Conservation (phyloP, 2,888 invertebrate species). For the Eutolmus rufibarbis region DNA sequence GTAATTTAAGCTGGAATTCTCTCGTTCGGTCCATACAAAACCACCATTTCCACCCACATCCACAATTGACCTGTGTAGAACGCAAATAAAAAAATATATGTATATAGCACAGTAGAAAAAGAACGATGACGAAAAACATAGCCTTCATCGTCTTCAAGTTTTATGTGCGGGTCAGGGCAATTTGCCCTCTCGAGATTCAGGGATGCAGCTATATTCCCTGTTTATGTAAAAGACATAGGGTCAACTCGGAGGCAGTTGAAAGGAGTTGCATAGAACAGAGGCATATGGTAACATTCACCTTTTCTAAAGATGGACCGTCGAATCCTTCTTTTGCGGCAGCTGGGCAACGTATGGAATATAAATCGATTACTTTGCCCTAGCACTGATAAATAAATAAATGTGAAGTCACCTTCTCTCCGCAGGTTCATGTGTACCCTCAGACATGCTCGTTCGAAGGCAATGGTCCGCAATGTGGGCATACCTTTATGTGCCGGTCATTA, state of each 20-base stretch:
- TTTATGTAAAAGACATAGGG: neutral
- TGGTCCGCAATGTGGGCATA: neutral
- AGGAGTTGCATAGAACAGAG: neutral
- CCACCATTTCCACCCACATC: neutral
- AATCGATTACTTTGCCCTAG: conserved; percentile 16
- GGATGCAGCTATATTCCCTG: neutral
- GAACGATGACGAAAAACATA: neutral
- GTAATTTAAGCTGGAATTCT: neutral
- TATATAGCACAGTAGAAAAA: neutral
- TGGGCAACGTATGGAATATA: neutral
- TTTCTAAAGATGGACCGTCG: neutral
- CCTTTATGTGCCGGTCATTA: conserved; percentile 1
- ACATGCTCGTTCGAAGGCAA: neutral
- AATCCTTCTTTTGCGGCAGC: neutral
- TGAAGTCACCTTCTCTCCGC: neutral
- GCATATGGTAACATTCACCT: neutral
- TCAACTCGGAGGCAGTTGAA: neutral
- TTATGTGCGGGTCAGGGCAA: conserved; percentile 18
- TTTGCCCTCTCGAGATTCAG: neutral
- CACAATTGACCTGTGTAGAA: neutral
- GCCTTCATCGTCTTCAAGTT: neutral
- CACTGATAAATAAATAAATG: conserved; percentile 25
- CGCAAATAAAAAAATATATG: neutral
- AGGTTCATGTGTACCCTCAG: neutral
- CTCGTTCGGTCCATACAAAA: neutral